Evolutionary conservation across 2,797 vertebrate genomes (phyloP), one percentile per base, ranked within the genome.

Genomic region (Lithobates sylvaticus): DNA sequence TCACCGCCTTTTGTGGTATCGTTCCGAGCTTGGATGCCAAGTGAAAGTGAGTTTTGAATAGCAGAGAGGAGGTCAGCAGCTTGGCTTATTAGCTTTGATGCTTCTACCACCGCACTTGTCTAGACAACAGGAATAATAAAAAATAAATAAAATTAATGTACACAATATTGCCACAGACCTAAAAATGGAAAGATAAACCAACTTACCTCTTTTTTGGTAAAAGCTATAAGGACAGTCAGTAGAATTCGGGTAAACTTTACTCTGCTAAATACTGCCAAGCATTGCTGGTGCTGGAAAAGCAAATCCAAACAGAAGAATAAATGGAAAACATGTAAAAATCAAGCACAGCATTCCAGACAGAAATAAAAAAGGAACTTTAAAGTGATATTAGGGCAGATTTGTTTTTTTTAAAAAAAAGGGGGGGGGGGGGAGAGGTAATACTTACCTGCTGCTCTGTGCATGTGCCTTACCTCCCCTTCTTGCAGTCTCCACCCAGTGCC

Each of bases 1-100:
- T 90, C 92, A 98, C 98, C 98, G 96, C 98, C 98, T 97, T 99
- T 99, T 71, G 96, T 99, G 86, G 98, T 99, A 91, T 99, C 98
- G 84, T 99, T 99, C 92, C 99, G 98, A 76, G 98, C 97, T 91
- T 99, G 97, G 90, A 99, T 97, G 88, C 98, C 98, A 39, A 98
- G 95, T 89, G 97, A 96, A 88, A 98, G 94, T 81, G 97, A 98
- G 91, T 96, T 97, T 92, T 98, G 96, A 91, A 99, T 97, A 54
- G 97, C 96, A 88, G 96, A 96, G 74, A 99, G 94, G 88, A 99
- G 94, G 88, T 99, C 98, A 89, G 95, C 92, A 87, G 97, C 97
- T 92, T 99, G 98, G 87, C 92, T 94, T 93, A 99, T 98, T 83
- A 99, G 94, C 89, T 99, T 99, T 92, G 99, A 98, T 85, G 98